Conservation (phyloP, 2,888 invertebrate genomes). For the Orthosia gracilis region DNA sequence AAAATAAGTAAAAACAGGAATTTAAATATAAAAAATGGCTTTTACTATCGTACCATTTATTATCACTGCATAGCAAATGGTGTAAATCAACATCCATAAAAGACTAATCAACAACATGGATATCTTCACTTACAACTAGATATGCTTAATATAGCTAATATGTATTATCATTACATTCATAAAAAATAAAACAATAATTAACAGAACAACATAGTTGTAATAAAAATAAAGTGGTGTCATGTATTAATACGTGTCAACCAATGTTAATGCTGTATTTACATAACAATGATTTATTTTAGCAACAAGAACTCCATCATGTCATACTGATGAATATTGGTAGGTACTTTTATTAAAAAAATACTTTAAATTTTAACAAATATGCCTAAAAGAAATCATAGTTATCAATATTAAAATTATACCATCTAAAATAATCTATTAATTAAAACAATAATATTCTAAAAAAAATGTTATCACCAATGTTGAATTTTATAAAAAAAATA, state of each 20-base stretch:
- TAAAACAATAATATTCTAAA: conserved; percentile 28
- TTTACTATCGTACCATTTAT: conserved; percentile 88
- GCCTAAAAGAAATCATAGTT: conserved; percentile 54
- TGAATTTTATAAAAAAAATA: conserved; percentile 28
- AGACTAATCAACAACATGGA: conserved; percentile 91
- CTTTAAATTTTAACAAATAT: conserved; percentile 45
- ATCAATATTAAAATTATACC: conserved; percentile 44
- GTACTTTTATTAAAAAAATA: conserved; percentile 31
- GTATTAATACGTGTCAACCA: conserved; percentile 78
- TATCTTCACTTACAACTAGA: conserved; percentile 84
- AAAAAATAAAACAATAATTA: conserved; percentile 82
- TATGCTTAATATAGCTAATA: conserved; percentile 82
- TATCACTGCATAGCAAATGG: conserved; percentile 90
- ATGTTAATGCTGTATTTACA: conserved; percentile 80
- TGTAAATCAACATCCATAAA: conserved; percentile 91
- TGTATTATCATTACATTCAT: conserved; percentile 80
- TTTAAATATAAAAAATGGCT: conserved; percentile 49
- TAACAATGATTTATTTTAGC: conserved; percentile 76
- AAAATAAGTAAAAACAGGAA: neutral
- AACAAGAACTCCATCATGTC: conserved; percentile 75
- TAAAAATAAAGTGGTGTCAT: conserved; percentile 87
- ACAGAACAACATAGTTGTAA: conserved; percentile 81
- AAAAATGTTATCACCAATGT: conserved; percentile 23
- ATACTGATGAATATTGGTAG: conserved; percentile 12
- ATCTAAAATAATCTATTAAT: conserved; percentile 40